Base-by-base conservation (phyloP, 2,797 vertebrate genomes). In the Melanotaenia boesemani region DNA sequence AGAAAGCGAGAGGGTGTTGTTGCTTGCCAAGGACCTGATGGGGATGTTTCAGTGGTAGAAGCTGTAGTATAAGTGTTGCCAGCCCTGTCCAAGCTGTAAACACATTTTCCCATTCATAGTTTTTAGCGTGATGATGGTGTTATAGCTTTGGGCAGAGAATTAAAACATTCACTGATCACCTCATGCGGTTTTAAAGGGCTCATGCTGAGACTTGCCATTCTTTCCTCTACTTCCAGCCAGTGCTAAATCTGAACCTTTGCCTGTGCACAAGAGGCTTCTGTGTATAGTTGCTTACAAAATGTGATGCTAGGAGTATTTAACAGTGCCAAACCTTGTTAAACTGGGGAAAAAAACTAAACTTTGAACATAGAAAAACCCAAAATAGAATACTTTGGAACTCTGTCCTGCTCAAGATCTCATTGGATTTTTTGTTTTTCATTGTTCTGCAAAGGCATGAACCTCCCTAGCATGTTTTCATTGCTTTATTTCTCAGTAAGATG, bases 51-150 rank as follows among this genome's bases (percentile, higher is more conserved):
- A 63, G 44, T 24, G 30, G 60, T 60, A 52, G 69, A 72, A 59
- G 59, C 67, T 63, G 52, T 41, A 69, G 72, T 57, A 6, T 84
- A 85, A 84, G 63, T 86, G 78, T 69, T 85, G 39, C 77, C 82
- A 88, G 79, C 67, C 57, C 28, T 37, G 0, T 70, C 63, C 52
- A 37, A 37, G 28, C 71, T 55, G 44, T 72, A 70, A 62, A 63
- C 63, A 62, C 78, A 61, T 20, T 80, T 86, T 87, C 70, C 71
- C 81, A 84, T 79, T 89, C 83, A 81, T 72, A 69, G 60, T 64
- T 83, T 82, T 79, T 67, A 63, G 16, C 39, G 60, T 62, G 55
- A 68, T 78, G 79, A 82, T 82, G 70, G 57, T 69, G 44, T 74
- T 79, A 16, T 48, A 74, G 85, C 92, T 83, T 52, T 71, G 50